Base-by-base conservation (phyloP, 2,113 vertebrate species). In the Callocephalon fimbriatum region DNA sequence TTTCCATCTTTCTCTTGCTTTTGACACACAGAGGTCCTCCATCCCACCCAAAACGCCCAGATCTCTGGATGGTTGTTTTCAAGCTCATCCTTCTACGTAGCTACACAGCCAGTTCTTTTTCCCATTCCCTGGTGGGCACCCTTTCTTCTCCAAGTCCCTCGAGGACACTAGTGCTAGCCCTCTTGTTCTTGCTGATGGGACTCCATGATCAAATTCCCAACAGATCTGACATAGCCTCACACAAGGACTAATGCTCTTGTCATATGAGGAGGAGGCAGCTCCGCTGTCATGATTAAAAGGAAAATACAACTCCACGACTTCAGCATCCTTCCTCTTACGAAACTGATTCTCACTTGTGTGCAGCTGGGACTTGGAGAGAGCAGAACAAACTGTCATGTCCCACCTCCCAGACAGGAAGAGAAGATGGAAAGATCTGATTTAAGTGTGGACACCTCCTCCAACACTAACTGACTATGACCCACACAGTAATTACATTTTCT, bases 221-320 rank as follows among this genome's bases (percentile, higher is more conserved):
- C 9, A 65, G 47, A 26, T 35, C n/a, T 1, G 3, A 38, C 63
- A 67, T 12, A 73, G 35, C 35, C 29, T 59, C 27, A 42, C 1
- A 4, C 0, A 1, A 63, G 53, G 22, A 31, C 44, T 13, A 21
- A n/a, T 1, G 0, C 11, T 59, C 10, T 91, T 3, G 3, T 19
- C 8, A 12, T 12, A 8, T 2, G 16, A 88, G 78, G 25, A 78
- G 56, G n/a, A 35, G 32, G 37, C 44, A 38, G 26, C 42, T 88
- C 48, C 75, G 31, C 29, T 42, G 27, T 22, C 40, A 14, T 13
- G 18, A 37, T 17, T 45, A 66, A 23, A 8, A 27, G n/a, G 25
- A 51, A 68, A 47, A 80, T 10, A 81, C 17, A 32, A 35, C 38
- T 27, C 50, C 15, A 3, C 20, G 23, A 65, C 27, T 68, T 29